A percentile compares a stretch with the other conserved stretches of the same genome.
These are phyloP conservation scores for Macrosiphum euphorbiae DNA, from an alignment of 2,888 invertebrate genomes.

Conservation along the genomic window DNA sequence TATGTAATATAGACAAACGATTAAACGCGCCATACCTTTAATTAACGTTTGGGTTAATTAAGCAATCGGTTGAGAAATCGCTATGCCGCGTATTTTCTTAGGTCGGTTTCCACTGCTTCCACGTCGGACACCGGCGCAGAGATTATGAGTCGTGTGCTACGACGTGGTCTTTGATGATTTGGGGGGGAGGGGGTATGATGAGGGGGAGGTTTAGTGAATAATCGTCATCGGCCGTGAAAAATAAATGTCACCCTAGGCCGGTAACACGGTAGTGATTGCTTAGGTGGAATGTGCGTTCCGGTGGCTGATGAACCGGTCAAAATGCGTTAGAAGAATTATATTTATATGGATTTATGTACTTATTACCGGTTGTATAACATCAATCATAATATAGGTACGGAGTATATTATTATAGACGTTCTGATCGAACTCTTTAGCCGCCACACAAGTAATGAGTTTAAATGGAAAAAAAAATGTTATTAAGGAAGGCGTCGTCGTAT, in stretches of 20 bases:
- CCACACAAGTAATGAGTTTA: neutral
- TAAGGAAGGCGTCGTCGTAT: neutral
- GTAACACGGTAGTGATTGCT: neutral
- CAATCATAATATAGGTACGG: neutral
- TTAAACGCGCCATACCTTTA: constrained; percentile 19
- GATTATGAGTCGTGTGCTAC: neutral
- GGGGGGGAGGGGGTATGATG: too few relatives aligned
- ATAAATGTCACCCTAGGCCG: neutral
- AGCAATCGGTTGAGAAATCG: neutral
- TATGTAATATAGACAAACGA: constrained; percentile 12
- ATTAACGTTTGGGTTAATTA: constrained; percentile 8
- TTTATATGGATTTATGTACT: neutral
- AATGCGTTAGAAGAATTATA: neutral
- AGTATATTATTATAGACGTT: neutral
- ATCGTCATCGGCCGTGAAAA: neutral
- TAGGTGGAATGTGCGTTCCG: too few relatives aligned
- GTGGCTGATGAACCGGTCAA: neutral
- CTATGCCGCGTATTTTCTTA: neutral
- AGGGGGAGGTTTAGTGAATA: neutral
- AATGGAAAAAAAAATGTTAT: neutral
- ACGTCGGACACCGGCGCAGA: neutral
- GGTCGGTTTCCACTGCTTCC: neutral
- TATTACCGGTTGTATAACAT: neutral
- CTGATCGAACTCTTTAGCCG: neutral
- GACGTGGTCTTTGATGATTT: neutral